Conservation (phyloP, 2,888 invertebrate genomes). For the Catocala fraxini region DNA sequence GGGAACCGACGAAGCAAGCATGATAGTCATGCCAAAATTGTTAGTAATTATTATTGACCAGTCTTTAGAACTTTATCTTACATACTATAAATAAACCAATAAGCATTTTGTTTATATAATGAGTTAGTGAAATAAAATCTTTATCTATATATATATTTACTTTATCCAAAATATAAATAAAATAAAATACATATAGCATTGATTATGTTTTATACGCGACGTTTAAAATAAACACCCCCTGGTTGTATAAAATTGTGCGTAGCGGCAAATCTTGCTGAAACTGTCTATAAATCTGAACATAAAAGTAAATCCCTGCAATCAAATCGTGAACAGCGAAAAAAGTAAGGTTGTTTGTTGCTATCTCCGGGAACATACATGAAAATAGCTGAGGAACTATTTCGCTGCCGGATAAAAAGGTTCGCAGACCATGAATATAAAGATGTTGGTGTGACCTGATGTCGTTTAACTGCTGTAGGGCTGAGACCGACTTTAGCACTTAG, state of each 20-base stretch:
- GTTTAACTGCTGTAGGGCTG: conserved; percentile 63
- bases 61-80: too few species aligned
- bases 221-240: conserved; percentile 64
- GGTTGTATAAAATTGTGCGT: conserved; percentile 66
- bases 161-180: neutral
- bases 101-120: too few species aligned
- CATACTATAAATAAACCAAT: too few species aligned
- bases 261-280: conserved; percentile 75
- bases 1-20: conserved; percentile 24
- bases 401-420: conserved; percentile 75
- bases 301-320: conserved; percentile 86
- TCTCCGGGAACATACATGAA: conserved; percentile 76
- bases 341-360: conserved; percentile 83
- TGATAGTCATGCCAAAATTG: conserved; percentile 32
- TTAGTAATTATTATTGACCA: conserved; percentile 19
- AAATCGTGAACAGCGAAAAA: conserved; percentile 83
- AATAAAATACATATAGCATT: conserved; percentile 28
- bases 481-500: conserved; percentile 39
- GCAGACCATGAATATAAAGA: conserved; percentile 81
- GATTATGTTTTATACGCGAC: conserved; percentile 59
- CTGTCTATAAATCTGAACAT: conserved; percentile 84
- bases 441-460: conserved; percentile 65
- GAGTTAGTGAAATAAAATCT: too few species aligned
- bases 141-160: too few species aligned
- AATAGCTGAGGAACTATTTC: conserved; percentile 77